phyloP scores from a whole-genome alignment of 2,888 invertebrate species.

The Trissolcus brochymenae region DNA sequence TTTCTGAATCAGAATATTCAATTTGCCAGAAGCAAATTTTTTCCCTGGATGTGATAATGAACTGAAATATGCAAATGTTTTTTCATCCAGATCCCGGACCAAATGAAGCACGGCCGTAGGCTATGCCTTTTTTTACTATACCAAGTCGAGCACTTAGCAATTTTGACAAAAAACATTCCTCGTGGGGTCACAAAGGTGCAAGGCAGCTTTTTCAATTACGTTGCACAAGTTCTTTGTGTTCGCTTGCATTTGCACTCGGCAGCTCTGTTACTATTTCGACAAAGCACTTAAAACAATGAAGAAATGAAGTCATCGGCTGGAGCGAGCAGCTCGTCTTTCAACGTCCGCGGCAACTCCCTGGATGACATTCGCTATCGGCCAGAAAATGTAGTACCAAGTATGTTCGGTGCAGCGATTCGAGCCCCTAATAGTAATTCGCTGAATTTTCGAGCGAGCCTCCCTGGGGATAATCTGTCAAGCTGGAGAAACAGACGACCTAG shows the following conservation, averaged over 20 bases:
- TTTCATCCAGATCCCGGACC: neutral
- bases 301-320: constrained; percentile 42
- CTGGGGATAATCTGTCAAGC: constrained; percentile 56
- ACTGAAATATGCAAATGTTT: neutral
- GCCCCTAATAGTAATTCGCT: constrained; percentile 56
- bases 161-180: constrained; percentile 9
- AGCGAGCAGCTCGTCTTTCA: constrained; percentile 16
- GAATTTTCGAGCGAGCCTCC: constrained; percentile 53
- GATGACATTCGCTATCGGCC: constrained; percentile 44
- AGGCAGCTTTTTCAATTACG: constrained; percentile 24
- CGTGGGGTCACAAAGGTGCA: no score
- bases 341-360: constrained; percentile 45
- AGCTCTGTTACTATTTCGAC: constrained; percentile 37
- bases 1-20: no score
- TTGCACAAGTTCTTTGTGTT: constrained; percentile 7
- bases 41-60: no score
- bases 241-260: constrained; percentile 34
- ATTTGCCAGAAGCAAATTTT: no score
- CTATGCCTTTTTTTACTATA: neutral
- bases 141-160: constrained; percentile 37
- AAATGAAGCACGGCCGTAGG: constrained; percentile 17
- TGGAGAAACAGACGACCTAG: constrained; percentile 50
- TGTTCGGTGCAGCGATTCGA: constrained; percentile 50
- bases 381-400: constrained; percentile 26
- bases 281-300: constrained; percentile 30